Evolutionary conservation across 2,113 vertebrate species (phyloP).

Genomic region (Oreochromis tanganicae): DNA sequence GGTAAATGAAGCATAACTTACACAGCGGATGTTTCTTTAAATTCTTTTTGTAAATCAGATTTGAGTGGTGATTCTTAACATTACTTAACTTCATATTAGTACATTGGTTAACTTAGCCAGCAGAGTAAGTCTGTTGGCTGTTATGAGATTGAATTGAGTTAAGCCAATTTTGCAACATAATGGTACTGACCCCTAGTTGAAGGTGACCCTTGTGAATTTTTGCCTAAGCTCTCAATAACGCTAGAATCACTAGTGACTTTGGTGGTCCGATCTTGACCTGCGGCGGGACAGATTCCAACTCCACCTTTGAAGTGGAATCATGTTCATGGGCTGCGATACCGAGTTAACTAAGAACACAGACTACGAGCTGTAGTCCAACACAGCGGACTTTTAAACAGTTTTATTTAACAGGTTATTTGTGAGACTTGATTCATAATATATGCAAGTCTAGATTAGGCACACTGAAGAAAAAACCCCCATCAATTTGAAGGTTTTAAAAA

Average conservation of each 20-base stretch:
- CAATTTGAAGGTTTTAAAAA: neutral
- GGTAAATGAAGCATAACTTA: neutral
- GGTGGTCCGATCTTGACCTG: neutral
- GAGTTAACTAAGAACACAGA: neutral
- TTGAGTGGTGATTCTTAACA: neutral
- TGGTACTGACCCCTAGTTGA: neutral
- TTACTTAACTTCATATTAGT: neutral
- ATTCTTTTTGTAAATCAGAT: neutral
- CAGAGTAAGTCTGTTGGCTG: neutral
- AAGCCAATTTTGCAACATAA: neutral
- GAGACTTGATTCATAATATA: neutral
- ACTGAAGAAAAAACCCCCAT: neutral
- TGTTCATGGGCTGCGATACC: neutral
- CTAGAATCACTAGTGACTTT: neutral
- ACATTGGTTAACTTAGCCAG: neutral
- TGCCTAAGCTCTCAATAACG: neutral
- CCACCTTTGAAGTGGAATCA: neutral
- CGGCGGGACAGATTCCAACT: neutral
- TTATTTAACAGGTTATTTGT: neutral
- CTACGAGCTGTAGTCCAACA: neutral
- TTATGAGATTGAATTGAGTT: neutral
- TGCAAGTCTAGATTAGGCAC: neutral
- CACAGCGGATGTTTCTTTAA: rapidly evolving
- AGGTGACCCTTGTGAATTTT: neutral
- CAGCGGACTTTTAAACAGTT: neutral